Evolutionary conservation across 2,888 invertebrate species (phyloP).

Genomic region (Perithous albicinctus): DNA sequence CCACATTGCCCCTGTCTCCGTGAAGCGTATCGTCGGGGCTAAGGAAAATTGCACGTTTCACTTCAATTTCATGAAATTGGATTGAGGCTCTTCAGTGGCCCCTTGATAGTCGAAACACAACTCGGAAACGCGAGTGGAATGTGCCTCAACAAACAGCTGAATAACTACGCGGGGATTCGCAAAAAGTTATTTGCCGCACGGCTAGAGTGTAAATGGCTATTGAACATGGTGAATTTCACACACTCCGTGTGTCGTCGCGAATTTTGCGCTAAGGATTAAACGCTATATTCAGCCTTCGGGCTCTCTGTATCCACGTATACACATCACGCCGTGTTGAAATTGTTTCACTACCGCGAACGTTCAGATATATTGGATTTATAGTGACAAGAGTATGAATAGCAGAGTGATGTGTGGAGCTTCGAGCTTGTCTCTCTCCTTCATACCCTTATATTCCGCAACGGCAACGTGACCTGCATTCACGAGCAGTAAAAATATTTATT

Average conservation of each 20-base stretch:
- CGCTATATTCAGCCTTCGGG: not conserved
- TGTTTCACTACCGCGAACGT: not conserved
- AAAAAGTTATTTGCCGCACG: not conserved
- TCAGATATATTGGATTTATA: conserved; percentile 10
- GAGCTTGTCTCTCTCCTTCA: not conserved
- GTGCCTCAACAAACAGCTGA: not conserved
- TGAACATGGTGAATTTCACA: not conserved
- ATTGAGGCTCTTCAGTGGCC: not conserved
- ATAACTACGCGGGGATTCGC: not conserved
- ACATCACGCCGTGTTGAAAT: not conserved
- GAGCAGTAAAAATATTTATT: conserved; percentile 8
- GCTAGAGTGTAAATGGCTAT: too few relatives aligned
- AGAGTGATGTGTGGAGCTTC: conserved; percentile 13
- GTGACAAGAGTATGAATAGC: conserved; percentile 4
- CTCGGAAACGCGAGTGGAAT: not conserved
- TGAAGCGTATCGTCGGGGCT: not conserved
- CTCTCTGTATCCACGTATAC: not conserved
- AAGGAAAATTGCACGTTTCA: not conserved
- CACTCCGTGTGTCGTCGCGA: not conserved
- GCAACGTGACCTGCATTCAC: conserved; percentile 9
- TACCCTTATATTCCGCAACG: not conserved
- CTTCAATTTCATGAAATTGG: conserved; percentile 23
- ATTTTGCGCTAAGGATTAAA: conserved; percentile 10
- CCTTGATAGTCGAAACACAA: not conserved
- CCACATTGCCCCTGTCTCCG: not conserved